Evolutionary conservation across 2,797 vertebrate species (phyloP), one percentile per base, ranked within the genome.

Genomic region (Argentina silus): DNA sequence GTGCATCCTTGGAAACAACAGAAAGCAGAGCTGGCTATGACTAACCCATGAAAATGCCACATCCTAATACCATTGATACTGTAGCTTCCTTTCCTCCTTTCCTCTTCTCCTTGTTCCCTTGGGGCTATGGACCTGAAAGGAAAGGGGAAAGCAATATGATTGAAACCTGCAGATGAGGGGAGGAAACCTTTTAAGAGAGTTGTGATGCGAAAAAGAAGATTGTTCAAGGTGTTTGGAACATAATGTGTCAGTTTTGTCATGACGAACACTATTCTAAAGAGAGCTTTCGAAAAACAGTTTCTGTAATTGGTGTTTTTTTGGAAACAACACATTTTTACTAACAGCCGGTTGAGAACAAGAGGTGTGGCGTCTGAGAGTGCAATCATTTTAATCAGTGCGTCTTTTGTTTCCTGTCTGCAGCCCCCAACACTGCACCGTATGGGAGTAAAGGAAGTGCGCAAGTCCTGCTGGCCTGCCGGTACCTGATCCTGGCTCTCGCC

Each of bases 341-440:
- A 57, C 36, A 19, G 10, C 9, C n/a, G 21, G 47, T 14, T 67
- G 45, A 47, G 42, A 44, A 56, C n/a, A 19, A 6, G 9, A 43
- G 66, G 50, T 55, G 36, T 23, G 17, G 19, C 12, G 23, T 42
- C 66, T 82, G 73, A 88, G 85, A 78, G 78, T 83, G 80, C 82
- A 89, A 88, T 90, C 87, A 86, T 60, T 80, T 85, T 93, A 90
- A 92, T 89, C 87, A 84, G 72, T 74, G 84, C 82, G 59, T 93
- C 83, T 91, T 79, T 96, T 91, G 88, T 93, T 94, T 94, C 79
- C 81, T 88, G 81, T 86, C 93, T 89, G 86, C 95, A 99, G 98
- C 97, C 79, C 97, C 96, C 93, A 98, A 96, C 93, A 98, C 97
- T 75, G 96, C 96, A 79, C 96, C 96, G 88, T 98, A 98, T 77